A percentile compares a stretch with the other conserved stretches of the same genome.
Conservation (phyloP, 2,113 vertebrate species). For the Collichthys lucidus region DNA sequence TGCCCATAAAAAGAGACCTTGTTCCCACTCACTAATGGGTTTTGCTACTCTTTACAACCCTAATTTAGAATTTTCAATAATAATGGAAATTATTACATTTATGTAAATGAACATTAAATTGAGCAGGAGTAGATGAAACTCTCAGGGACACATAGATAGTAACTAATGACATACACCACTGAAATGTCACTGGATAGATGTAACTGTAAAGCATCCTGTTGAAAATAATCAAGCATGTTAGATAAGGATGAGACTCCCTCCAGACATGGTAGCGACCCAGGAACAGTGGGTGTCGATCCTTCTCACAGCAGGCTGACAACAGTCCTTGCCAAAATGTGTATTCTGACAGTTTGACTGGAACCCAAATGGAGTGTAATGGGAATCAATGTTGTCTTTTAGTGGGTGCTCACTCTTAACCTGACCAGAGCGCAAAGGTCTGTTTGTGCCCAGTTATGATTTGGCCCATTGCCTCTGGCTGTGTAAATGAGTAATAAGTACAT, state of each 20-base stretch:
- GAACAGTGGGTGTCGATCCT: slow-evolving; percentile 29
- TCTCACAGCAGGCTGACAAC: slow-evolving; percentile 26
- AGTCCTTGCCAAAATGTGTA: slow-evolving; percentile 38
- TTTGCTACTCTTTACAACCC: not conserved
- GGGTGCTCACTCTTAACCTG: slow-evolving; percentile 13
- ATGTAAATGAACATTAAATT: not conserved
- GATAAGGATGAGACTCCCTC: slow-evolving; percentile 36
- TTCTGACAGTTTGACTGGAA: slow-evolving; percentile 39
- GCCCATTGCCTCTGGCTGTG: slow-evolving; percentile 1
- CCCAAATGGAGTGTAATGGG: slow-evolving; percentile 30
- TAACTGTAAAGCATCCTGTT: slow-evolving; percentile 1
- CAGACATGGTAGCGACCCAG: slow-evolving; percentile 8
- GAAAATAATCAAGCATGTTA: slow-evolving; percentile 20
- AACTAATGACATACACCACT: not conserved
- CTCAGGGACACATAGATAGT: not conserved
- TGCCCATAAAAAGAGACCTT: not conserved
- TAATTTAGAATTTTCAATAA: not conserved
- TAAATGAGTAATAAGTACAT: not conserved
- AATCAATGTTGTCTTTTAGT: slow-evolving; percentile 31
- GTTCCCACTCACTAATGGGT: not conserved
- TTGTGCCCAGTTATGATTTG: slow-evolving; percentile 14
- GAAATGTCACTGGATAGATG: slow-evolving; percentile 4
- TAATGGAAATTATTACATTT: not conserved
- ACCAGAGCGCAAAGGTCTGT: not conserved
- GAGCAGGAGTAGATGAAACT: not conserved